Conservation (phyloP, 2,797 vertebrate genomes). For the Clarias fuscus region DNA sequence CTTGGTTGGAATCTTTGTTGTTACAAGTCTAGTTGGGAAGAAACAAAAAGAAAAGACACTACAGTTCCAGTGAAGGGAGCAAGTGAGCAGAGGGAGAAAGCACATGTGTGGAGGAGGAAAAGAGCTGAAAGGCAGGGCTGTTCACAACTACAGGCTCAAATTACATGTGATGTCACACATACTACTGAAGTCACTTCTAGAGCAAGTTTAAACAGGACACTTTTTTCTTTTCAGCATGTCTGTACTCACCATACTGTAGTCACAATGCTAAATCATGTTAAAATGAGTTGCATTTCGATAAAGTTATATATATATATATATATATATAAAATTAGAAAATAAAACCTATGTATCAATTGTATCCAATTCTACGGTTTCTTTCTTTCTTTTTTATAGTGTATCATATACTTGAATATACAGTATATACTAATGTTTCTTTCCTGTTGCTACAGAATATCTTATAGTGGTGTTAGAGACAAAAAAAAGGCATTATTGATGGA, state of each 20-base stretch:
- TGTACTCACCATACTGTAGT: neutral
- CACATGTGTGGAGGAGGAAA: conserved; percentile 61
- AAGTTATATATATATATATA: neutral
- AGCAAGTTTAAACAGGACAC: conserved; percentile 42
- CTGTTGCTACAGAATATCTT: neutral
- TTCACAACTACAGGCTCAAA: conserved; percentile 66
- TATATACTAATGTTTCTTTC: neutral
- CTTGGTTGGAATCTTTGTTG: conserved; percentile 43
- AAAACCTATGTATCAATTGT: neutral
- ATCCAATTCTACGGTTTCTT: neutral
- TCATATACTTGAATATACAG: neutral
- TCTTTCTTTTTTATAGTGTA: neutral
- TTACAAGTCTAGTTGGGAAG: conserved; percentile 38
- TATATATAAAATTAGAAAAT: too few relatives aligned
- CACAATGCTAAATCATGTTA: too few relatives aligned
- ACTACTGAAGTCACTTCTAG: conserved; percentile 60
- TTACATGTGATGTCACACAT: conserved; percentile 75
- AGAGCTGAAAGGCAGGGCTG: conserved; percentile 60
- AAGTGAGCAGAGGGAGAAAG: conserved; percentile 56
- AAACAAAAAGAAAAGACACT: conserved; percentile 44
- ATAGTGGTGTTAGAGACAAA: too few relatives aligned
- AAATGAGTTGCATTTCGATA: neutral
- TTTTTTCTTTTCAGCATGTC: neutral
- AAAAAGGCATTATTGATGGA: neutral
- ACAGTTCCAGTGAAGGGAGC: conserved; percentile 45